Percentiles rank a stretch among this genome's conserved stretches.
Conservation (phyloP, 1,140 invertebrate genomes). For the Polypedilum vanderplanki region DNA sequence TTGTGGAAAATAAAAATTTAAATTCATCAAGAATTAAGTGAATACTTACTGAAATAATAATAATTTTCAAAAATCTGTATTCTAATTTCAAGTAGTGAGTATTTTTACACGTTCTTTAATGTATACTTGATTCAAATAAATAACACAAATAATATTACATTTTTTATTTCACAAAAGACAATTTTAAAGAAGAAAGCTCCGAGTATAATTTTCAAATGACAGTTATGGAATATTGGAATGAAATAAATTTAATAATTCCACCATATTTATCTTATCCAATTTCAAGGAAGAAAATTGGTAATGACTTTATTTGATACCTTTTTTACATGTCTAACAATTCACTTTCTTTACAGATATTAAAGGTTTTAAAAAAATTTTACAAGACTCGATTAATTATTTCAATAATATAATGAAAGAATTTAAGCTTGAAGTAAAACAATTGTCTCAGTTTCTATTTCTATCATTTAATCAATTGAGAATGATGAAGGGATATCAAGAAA, state of each 20-base stretch:
- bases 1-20: not conserved
- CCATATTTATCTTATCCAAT: not conserved
- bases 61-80: too few relatives aligned
- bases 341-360: not conserved
- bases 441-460: not conserved
- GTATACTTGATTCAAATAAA: not conserved
- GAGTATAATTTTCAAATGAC: constrained; percentile 1
- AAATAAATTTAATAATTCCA: not conserved
- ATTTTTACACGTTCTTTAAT: not conserved
- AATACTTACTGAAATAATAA: not conserved
- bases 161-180: not conserved
- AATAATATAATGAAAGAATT: not conserved
- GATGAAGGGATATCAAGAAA: constrained; percentile 13
- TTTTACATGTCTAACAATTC: not conserved
- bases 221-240: not conserved
- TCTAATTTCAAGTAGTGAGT: not conserved
- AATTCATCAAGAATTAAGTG: not conserved
- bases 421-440: not conserved
- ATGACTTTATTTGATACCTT: too few relatives aligned
- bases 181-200: not conserved
- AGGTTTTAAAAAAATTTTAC: not conserved
- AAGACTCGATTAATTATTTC: not conserved
- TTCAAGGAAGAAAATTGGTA: not conserved
- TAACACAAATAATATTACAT: not conserved
- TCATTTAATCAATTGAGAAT: not conserved